These are phyloP conservation scores for Fabriciana adippe DNA, from an alignment of 2,888 invertebrate genomes.

Conservation along the genomic window DNA sequence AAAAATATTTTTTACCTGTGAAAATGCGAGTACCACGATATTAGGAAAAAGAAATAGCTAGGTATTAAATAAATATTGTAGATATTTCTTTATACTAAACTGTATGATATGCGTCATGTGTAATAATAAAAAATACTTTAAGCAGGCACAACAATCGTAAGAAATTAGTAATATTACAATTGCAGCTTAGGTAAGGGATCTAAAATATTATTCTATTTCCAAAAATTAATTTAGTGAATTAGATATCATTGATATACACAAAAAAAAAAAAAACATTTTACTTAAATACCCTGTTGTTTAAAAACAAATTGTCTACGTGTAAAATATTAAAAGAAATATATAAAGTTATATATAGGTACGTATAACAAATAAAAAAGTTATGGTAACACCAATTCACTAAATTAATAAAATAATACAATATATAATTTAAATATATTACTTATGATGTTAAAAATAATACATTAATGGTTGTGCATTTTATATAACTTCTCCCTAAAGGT, in stretches of 20 bases:
- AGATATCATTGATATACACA: conserved; percentile 12
- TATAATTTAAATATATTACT: conserved; percentile 2
- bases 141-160: conserved; percentile 25
- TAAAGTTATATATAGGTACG: conserved; percentile 4
- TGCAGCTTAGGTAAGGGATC: conserved; percentile 20
- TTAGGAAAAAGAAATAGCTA: conserved; percentile 30
- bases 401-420: conserved; percentile 11
- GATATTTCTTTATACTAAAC: conserved; percentile 57
- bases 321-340: conserved; percentile 12
- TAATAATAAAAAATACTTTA: conserved; percentile 27
- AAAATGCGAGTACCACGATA: conserved; percentile 27
- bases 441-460: conserved; percentile 32
- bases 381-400: conserved; percentile 18
- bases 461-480: conserved; percentile 68
- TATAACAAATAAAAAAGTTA: conserved; percentile 5
- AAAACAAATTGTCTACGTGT: conserved; percentile 13
- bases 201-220: conserved; percentile 17
- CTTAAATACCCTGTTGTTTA: conserved; percentile 21
- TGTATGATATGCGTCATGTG: conserved; percentile 40
- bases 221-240: conserved; percentile 22
- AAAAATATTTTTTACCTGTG: conserved; percentile 30
- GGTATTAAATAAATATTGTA: conserved; percentile 46
- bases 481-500: conserved; percentile 55
- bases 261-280: conserved; percentile 13
- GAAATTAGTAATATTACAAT: conserved; percentile 25